Percentiles rank a stretch among this genome's conserved stretches.
Evolutionary conservation across 2,888 invertebrate species (phyloP).

Genomic region (Linnaemya tessellans): DNA sequence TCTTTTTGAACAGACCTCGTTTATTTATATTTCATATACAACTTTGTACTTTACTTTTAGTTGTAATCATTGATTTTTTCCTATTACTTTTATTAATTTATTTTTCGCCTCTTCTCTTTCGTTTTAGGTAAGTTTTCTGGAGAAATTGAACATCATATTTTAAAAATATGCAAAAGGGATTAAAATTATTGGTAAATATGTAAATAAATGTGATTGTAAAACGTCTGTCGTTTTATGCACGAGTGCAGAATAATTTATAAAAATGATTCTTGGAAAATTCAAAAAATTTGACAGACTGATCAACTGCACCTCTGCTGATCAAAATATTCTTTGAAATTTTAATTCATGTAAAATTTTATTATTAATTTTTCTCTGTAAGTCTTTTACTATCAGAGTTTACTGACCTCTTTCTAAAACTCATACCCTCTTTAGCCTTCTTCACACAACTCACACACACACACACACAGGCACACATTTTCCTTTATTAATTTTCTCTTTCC

Average conservation of each 20-base stretch:
- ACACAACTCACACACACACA: too few species aligned
- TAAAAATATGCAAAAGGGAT: neutral
- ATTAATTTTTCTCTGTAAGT: neutral
- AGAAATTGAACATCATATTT: neutral
- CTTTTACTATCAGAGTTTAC: constrained; percentile 16
- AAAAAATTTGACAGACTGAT: too few species aligned
- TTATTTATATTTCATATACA: too few species aligned
- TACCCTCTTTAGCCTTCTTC: neutral
- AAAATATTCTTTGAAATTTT: too few species aligned
- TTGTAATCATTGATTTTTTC: neutral
- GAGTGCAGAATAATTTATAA: too few species aligned
- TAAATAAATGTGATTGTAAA: too few species aligned
- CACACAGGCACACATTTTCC: neutral
- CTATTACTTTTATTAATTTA: neutral
- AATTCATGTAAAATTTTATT: neutral
- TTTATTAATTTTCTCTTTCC: constrained; percentile 9
- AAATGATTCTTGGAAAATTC: too few species aligned
- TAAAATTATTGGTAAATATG: neutral
- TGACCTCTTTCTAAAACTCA: constrained; percentile 2
- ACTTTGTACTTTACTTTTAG: too few species aligned
- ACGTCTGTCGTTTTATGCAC: too few species aligned
- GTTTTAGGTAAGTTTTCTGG: constrained; percentile 21
- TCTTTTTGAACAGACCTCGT: too few species aligned
- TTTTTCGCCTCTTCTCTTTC: neutral
- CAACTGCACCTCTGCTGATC: too few species aligned